phyloP scores from a whole-genome alignment of 2,113 vertebrate genomes.

The Semicossyphus pulcher region DNA sequence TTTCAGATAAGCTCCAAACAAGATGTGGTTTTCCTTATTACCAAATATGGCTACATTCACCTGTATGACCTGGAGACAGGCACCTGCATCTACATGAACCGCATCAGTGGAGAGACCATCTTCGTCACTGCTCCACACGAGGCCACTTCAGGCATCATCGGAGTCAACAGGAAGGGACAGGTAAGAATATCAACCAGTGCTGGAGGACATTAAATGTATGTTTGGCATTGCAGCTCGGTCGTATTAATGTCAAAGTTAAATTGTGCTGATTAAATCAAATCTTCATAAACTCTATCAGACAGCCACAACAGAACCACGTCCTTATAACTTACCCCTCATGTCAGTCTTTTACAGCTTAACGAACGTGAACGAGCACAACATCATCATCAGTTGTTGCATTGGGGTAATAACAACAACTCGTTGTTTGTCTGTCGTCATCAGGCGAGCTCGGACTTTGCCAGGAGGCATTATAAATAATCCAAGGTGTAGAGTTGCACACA shows the following conservation, averaged over 20 bases:
- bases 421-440: conserved; percentile 47
- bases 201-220: background rate
- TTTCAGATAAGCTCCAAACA: conserved; percentile 96
- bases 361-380: conserved; percentile 10
- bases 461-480: conserved; percentile 64
- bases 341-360: background rate
- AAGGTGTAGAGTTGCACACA: conserved; percentile 65
- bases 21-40: conserved; percentile 97
- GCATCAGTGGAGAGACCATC: conserved; percentile 98
- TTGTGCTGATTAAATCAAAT: background rate
- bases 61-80: conserved; percentile 98
- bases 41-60: conserved; percentile 98
- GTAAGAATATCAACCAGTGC: conserved; percentile 76
- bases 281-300: background rate
- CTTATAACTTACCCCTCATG: background rate
- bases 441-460: conserved; percentile 35
- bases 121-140: conserved; percentile 98
- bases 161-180: conserved; percentile 98
- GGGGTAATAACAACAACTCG: conserved; percentile 5
- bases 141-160: conserved; percentile 98
- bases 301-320: background rate
- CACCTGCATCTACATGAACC: conserved; percentile 99
- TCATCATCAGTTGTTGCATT: conserved; percentile 5
- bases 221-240: background rate
- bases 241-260: background rate